Evolutionary conservation across 2,888 invertebrate species (phyloP).

Genomic region (Sminthurides aquaticus): DNA sequence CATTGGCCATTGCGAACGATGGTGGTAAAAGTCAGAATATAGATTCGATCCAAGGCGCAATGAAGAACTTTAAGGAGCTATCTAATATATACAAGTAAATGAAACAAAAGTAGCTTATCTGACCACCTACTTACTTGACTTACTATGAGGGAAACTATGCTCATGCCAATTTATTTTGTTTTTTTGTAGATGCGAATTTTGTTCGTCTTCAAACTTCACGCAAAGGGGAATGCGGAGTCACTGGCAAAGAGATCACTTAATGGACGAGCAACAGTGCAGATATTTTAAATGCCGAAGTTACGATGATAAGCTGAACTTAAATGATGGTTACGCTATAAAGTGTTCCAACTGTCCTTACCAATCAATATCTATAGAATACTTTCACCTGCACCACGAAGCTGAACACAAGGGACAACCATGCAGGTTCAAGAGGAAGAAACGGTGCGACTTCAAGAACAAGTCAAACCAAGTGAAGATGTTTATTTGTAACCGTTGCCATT

Average conservation of each 20-base stretch:
- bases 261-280: slow-evolving; percentile 21
- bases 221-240: slow-evolving; percentile 35
- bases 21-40: not conserved
- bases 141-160: too few relatives aligned
- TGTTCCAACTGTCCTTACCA: slow-evolving; percentile 33
- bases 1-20: not conserved
- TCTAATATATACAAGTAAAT: slow-evolving; percentile 10
- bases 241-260: slow-evolving; percentile 23
- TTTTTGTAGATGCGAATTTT: slow-evolving; percentile 46
- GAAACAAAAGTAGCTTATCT: too few relatives aligned
- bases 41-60: not conserved
- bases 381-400: slow-evolving; percentile 28
- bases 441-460: slow-evolving; percentile 12
- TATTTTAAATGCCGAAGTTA: slow-evolving; percentile 26
- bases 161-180: too few relatives aligned
- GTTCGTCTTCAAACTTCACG: slow-evolving; percentile 44
- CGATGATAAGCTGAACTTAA: slow-evolving; percentile 20
- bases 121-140: too few relatives aligned
- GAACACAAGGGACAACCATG: slow-evolving; percentile 27
- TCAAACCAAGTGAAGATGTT: not conserved
- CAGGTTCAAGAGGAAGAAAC: slow-evolving; percentile 22
- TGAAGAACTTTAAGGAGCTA: slow-evolving; percentile 15
- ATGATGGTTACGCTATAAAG: slow-evolving; percentile 18
- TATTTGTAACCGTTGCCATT: slow-evolving; percentile 46
- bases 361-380: slow-evolving; percentile 20